phyloP scores from a whole-genome alignment of 2,113 vertebrate genomes.

The Limanda limanda region DNA sequence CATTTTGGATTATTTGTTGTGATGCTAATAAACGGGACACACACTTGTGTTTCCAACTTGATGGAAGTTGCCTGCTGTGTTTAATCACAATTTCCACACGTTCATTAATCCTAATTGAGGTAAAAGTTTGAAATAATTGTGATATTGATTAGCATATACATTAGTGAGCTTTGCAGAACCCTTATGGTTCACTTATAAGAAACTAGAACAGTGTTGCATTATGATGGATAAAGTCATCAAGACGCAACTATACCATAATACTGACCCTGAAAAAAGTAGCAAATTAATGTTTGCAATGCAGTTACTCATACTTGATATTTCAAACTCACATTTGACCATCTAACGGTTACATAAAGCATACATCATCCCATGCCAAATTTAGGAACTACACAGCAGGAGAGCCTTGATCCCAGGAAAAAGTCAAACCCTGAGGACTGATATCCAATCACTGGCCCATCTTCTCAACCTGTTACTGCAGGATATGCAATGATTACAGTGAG shows the following conservation, averaged over 20 bases:
- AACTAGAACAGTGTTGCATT: too few relatives aligned
- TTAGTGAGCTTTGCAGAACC: too few relatives aligned
- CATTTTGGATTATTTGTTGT: too few relatives aligned
- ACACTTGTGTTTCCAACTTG: too few relatives aligned
- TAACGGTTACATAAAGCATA: constrained; percentile 31
- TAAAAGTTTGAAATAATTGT: too few relatives aligned
- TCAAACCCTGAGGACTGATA: constrained; percentile 22
- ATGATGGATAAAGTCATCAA: background rate
- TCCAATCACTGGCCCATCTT: constrained; percentile 15
- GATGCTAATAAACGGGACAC: too few relatives aligned
- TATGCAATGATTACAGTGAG: constrained; percentile 15
- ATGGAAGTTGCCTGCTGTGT: too few relatives aligned
- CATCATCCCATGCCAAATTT: constrained; percentile 35
- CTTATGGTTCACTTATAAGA: too few relatives aligned
- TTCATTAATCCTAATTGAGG: too few relatives aligned
- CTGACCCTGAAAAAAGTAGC: background rate
- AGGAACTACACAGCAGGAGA: constrained; percentile 12
- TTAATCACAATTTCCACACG: too few relatives aligned
- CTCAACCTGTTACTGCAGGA: constrained; percentile 29
- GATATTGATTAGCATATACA: too few relatives aligned
- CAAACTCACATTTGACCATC: background rate
- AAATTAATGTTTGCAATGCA: background rate
- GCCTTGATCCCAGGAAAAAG: constrained; percentile 28
- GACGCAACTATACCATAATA: too few relatives aligned
- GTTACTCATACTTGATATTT: background rate